Conservation (phyloP, 2,888 invertebrate genomes). For the Leucophora obtusa region DNA sequence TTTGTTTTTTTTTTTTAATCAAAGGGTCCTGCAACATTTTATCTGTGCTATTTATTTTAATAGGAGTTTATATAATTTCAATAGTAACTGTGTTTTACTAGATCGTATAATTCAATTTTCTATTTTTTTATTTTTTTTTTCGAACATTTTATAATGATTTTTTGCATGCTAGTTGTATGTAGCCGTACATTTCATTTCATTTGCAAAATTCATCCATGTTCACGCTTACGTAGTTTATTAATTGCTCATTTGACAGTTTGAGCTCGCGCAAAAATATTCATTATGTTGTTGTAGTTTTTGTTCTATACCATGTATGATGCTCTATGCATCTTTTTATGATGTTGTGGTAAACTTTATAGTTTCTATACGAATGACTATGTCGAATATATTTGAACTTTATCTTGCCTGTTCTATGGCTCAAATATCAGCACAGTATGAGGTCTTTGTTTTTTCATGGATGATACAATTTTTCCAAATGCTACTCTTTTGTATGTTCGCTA, state of each 20-base stretch:
- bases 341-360: not conserved
- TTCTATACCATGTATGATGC: constrained; percentile 11
- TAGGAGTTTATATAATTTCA: no score
- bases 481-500: no score
- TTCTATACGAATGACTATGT: not conserved
- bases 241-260: constrained; percentile 67
- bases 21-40: no score
- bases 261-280: constrained; percentile 55
- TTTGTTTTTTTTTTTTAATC: no score
- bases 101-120: not conserved
- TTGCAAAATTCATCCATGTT: constrained; percentile 62
- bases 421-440: constrained; percentile 48
- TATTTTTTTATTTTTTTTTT: not conserved
- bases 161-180: not conserved
- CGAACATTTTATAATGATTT: constrained; percentile 1
- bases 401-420: constrained; percentile 12
- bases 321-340: constrained; percentile 11
- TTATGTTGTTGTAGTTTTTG: constrained; percentile 34
- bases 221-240: constrained; percentile 68
- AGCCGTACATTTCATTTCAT: constrained; percentile 23
- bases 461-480: constrained; percentile 47
- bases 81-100: not conserved
- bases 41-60: no score
- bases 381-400: constrained; percentile 42
- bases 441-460: constrained; percentile 47